Conservation (phyloP, 1,140 invertebrate species). For the Pachyrhynchus sulphureomaculatus region DNA sequence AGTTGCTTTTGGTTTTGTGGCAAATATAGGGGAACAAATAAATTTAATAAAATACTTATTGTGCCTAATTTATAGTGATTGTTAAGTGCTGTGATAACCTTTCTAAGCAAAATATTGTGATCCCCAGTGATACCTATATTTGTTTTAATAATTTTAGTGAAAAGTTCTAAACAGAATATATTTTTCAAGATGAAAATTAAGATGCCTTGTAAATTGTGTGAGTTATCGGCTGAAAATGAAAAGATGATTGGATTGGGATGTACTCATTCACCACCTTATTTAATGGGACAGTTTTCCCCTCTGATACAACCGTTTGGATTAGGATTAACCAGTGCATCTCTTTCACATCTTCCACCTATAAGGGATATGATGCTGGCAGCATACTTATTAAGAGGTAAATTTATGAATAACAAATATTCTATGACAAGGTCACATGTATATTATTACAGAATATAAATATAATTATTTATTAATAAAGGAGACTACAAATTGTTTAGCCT, state of each 20-base stretch:
- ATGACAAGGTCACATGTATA: neutral
- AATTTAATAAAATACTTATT: neutral
- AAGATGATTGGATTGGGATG: conserved; percentile 50
- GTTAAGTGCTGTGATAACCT: conserved; percentile 36
- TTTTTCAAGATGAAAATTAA: conserved; percentile 50
- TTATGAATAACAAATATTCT: neutral
- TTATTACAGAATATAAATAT: too few species aligned
- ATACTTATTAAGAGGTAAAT: conserved; percentile 58
- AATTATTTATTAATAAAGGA: too few species aligned
- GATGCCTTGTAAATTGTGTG: conserved; percentile 56
- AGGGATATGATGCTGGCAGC: conserved; percentile 60
- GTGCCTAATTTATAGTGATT: conserved; percentile 27
- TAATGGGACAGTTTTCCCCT: conserved; percentile 29
- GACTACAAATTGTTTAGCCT: too few species aligned
- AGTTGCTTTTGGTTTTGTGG: neutral
- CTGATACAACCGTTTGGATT: conserved; percentile 49
- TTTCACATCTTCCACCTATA: conserved; percentile 53
- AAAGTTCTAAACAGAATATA: neutral
- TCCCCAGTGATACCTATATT: conserved; percentile 33
- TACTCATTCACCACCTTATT: conserved; percentile 48
- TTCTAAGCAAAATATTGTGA: conserved; percentile 34
- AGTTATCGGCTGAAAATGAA: conserved; percentile 51
- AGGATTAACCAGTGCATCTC: conserved; percentile 47
- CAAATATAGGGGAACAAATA: neutral
- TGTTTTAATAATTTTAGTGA: conserved; percentile 23